Base-by-base conservation (phyloP, 2,888 invertebrate genomes). In the Choreutis nemorana region DNA sequence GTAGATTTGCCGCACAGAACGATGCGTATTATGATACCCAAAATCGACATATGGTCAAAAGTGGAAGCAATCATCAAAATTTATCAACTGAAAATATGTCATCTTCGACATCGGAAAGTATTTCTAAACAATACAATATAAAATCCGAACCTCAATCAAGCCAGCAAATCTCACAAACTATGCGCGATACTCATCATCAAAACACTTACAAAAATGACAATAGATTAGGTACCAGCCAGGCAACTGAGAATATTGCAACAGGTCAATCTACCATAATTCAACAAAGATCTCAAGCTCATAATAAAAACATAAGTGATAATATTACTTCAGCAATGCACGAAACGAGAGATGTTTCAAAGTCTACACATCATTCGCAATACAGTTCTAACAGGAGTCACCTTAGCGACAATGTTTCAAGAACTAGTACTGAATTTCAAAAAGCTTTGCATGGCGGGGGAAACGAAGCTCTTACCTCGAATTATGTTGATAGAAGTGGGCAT, bases 381-480 rank as follows among this genome's bases (percentile, higher is more conserved):
- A 15, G 6, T 4, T 14, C 6, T 10, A 73, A 53, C 41, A 72
- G 60, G 53, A 79, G 44, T 51, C 81, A 62, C 45, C 54, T 61
- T 41, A 81, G 61, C 41, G 81, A 57, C 50, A 77, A 49, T 39
- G 75, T 78, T 10, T 75, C 81, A 20, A 66, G 72, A 39, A 82
- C 70, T 12, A 83, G 82, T 39, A 60, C 71, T 2, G 83, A 83
- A 42, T 82, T 83, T 40, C 72, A 77, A 40, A 71, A 70, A 41
- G 80, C 82, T 1, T 78, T 83, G 56, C 75, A 75, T 21, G 71
- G 68, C 18, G 71, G 68, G 16, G 64, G 63, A 2, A 55, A 55
- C 12, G 47, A 46, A 28, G 46, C 50, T 31, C 36, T 47, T 6
- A 36, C 42, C 7, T 34, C 48, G 13, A 37, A 45, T 9, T 39